Evolutionary conservation across 2,113 vertebrate species (phyloP), one percentile per base, ranked within the genome.

Genomic region (Micronisus gabar): DNA sequence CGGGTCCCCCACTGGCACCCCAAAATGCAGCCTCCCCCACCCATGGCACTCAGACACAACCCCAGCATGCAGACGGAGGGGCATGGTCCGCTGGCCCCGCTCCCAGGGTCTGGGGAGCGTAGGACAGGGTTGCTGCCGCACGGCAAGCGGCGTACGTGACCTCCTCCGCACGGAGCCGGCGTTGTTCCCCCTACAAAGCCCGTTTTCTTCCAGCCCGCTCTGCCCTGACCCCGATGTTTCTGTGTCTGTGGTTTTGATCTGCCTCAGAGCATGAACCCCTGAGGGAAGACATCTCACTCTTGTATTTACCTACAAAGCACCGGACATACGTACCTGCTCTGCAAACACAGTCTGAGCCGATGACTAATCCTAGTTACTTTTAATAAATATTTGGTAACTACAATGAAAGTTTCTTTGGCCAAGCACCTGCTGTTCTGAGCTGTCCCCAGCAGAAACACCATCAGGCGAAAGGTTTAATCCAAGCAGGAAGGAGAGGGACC

Each of bases 111-210:
- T 43, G 68, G 25, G 63, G 72, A 21, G 17, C 78, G 14, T 17
- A 10, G 68, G 36, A 23, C 40, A 14, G 15, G 15, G 67, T 25
- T 2, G 2, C 26, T 20, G 59, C 32, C 6, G 3, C 65, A 4
- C 9, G 2, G 1, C 2, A 3, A n/a, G 63, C 3, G 15, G 15
- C 8, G 14, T 5, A 13, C 0, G 2, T n/a, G 81, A 38, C 85
- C 86, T 66, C 27, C 81, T 40, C 84, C 0, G 1, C 56, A 20
- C 0, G 0, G 84, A 59, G 36, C 66, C 4, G 8, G 30, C 4
- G 0, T 1, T 18, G 16, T 21, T 63, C 50, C 55, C 11, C 48
- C 9, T 41, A 8, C 72, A 93, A 43, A 92, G 48, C 32, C 25
- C 1, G 0, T 25, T 45, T 45, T 45, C 22, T 62, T 66, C 20